Evolutionary conservation across 2,888 invertebrate species (phyloP).

Genomic region (Oxyscelio sp.): DNA sequence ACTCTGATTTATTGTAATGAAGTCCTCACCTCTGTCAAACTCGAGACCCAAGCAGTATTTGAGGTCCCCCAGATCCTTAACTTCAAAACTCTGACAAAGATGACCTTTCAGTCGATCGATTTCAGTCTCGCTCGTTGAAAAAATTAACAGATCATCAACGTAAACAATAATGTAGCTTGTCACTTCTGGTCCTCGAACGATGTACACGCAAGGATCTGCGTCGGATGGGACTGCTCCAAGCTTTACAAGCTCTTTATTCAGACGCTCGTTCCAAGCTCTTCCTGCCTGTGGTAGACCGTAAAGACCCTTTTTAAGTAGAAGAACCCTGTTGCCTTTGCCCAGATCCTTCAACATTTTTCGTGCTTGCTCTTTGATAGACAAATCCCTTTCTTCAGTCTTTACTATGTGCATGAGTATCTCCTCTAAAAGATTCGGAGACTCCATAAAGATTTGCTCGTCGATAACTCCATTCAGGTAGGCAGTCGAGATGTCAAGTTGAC

Average conservation of each 20-base stretch:
- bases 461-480: conserved; percentile 73
- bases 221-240: conserved; percentile 50
- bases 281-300: conserved; percentile 65
- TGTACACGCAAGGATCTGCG: conserved; percentile 60
- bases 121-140: neutral
- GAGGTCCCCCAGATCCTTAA: conserved; percentile 2
- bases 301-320: too few relatives aligned
- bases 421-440: conserved; percentile 42
- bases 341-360: too few relatives aligned
- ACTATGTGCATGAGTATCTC: conserved; percentile 27
- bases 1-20: conserved; percentile 48
- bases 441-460: conserved; percentile 57
- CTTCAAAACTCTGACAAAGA: neutral
- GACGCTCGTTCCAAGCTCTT: conserved; percentile 64
- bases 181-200: conserved; percentile 19
- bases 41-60: conserved; percentile 35
- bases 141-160: conserved; percentile 52
- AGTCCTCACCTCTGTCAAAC: conserved; percentile 24
- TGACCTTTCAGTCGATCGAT: neutral
- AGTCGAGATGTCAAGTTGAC: conserved; percentile 71
- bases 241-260: conserved; percentile 34
- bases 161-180: conserved; percentile 35
- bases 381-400: too few relatives aligned
- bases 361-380: too few relatives aligned
- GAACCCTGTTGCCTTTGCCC: too few relatives aligned